Percentiles rank a stretch among this genome's conserved stretches.
Conservation (phyloP, 2,797 vertebrate genomes). For the Brotula barbata region DNA sequence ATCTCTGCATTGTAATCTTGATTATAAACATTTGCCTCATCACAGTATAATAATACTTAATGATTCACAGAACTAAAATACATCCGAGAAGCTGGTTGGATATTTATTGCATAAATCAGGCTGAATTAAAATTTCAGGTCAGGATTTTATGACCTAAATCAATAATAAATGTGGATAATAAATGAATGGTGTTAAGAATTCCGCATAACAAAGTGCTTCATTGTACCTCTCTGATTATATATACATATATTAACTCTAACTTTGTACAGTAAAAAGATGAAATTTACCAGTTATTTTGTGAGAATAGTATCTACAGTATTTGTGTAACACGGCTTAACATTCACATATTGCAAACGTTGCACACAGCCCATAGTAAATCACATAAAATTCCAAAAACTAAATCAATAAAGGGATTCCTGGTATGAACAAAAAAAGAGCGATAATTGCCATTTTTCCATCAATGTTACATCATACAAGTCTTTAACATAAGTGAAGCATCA, state of each 20-base stretch:
- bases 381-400: conserved; percentile 13
- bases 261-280: conserved; percentile 38
- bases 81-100: conserved; percentile 30
- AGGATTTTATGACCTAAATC: too few species aligned
- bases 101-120: conserved; percentile 13
- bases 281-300: conserved; percentile 25
- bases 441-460: neutral
- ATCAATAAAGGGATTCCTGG: neutral
- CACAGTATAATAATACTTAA: conserved; percentile 41
- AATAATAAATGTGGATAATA: neutral
- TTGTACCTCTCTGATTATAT: conserved; percentile 12
- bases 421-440: conserved; percentile 23
- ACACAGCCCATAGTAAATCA: conserved; percentile 40
- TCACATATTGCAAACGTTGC: conserved; percentile 51
- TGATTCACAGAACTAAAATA: conserved; percentile 26
- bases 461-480: conserved; percentile 27
- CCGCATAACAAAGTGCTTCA: conserved; percentile 29
- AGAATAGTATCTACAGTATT: conserved; percentile 20
- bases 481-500: conserved; percentile 20
- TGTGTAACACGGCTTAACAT: conserved; percentile 26
- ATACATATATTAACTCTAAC: conserved; percentile 11
- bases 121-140: conserved; percentile 3
- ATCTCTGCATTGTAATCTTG: conserved; percentile 20
- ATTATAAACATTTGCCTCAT: conserved; percentile 29
- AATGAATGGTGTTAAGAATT: conserved; percentile 7